Conservation (phyloP, 2,888 invertebrate species). For the Ypsolopha scabrella region DNA sequence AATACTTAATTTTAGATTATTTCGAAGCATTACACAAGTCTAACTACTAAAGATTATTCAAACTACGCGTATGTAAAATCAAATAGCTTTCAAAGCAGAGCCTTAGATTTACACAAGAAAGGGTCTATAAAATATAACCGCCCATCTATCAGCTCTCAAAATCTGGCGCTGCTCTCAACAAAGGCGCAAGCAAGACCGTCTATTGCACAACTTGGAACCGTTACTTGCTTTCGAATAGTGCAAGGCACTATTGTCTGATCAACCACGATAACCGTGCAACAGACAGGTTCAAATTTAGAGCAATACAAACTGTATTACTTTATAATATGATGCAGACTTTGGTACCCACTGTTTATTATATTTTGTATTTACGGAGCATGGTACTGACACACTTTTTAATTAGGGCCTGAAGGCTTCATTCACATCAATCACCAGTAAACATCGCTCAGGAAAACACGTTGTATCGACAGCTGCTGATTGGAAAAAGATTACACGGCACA, state of each 20-base stretch:
- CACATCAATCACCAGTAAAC: not conserved
- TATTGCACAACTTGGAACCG: slow-evolving; percentile 4
- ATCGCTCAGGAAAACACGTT: not conserved
- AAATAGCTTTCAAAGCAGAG: no score
- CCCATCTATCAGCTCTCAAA: not conserved
- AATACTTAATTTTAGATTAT: no score
- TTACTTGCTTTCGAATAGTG: slow-evolving; percentile 1
- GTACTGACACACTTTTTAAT: slow-evolving; percentile 4
- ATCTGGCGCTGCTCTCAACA: not conserved
- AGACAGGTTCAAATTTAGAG: not conserved
- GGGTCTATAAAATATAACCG: no score
- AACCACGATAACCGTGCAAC: not conserved
- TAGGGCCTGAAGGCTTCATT: not conserved
- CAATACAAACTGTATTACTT: not conserved
- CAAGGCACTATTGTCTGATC: not conserved
- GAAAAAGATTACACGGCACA: no score
- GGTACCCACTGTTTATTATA: not conserved
- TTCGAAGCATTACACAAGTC: no score
- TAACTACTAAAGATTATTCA: no score
- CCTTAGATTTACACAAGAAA: no score
- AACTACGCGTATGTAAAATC: no score
- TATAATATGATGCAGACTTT: not conserved
- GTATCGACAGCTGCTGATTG: no score
- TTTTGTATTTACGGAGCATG: not conserved
- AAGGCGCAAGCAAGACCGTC: not conserved